Base-by-base conservation (phyloP, 2,888 invertebrate genomes). In the Pegoplata infirma region DNA sequence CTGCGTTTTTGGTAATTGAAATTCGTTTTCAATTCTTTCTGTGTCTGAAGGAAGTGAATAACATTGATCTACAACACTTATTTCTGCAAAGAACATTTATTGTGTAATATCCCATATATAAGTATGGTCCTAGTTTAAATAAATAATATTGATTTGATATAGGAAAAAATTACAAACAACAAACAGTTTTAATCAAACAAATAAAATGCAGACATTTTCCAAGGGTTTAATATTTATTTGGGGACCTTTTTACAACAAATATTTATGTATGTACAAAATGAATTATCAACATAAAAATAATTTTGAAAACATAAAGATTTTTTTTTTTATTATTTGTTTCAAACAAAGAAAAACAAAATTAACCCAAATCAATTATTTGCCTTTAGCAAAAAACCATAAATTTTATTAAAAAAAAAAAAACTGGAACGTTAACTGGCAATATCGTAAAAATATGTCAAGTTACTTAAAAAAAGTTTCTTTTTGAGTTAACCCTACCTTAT, bases 281-380 rank as follows among this genome's bases (percentile, higher is more conserved):
- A n/a, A n/a, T n/a, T 10, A 3, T 16, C 7, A 7, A 56, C 17
- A 32, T 23, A 10, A 12, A 16, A 17, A 17, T 7, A 36, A 36
- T 36, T 14, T 36, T 56, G 16, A 8, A 6, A 28, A 28, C 6
- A 4, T 28, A 28, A 3, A 28, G 55, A 17, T 36, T 8, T 55
- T 14, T 16, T 12, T 32, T 55, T 12, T 17, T 32, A 21, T 16
- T 16, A n/a, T 16, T 32, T 36, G 17, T 14, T 19, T 40, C 21
- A 58, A n/a, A n/a, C n/a, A n/a, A n/a, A n/a, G n/a, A n/a, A n/a
- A n/a, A n/a, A n/a, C n/a, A 44, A 58, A 12, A 21, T 28, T 14
- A 55, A 61, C 61, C 72, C 61, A 67, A 73, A 72, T 77, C 67
- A 56, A 72, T 67, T 61, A 51, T 61, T 76, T 72, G 72, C 67